Percentiles rank a stretch among this genome's conserved stretches.
Conservation (phyloP, 2,113 vertebrate species). For the Salminus brasiliensis region DNA sequence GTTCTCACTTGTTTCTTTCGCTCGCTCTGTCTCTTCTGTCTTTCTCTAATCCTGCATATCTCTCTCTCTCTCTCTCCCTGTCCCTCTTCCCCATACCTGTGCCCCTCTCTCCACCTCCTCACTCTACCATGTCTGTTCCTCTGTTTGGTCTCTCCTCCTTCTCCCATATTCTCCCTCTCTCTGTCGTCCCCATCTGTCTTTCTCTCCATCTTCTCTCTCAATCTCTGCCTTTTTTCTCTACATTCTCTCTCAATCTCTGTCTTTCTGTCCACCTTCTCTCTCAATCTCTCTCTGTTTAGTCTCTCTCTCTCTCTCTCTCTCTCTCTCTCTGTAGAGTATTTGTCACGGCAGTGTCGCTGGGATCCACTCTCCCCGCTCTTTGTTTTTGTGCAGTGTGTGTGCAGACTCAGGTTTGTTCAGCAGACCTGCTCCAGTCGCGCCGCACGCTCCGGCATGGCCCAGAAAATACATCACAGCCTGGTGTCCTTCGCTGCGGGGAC, state of each 20-base stretch:
- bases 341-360: conserved; percentile 43
- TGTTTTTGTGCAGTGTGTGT: conserved; percentile 36
- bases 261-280: too few species aligned
- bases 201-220: too few species aligned
- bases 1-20: too few species aligned
- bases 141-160: too few species aligned
- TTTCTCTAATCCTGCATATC: too few species aligned
- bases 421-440: conserved; percentile 13
- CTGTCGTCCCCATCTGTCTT: too few species aligned
- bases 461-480: conserved; percentile 41
- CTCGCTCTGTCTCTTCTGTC: too few species aligned
- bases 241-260: conserved; percentile 7
- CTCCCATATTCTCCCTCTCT: too few species aligned
- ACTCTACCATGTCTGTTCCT: too few species aligned
- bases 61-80: too few species aligned
- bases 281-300: neutral
- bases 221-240: neutral
- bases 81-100: too few species aligned
- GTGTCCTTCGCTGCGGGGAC: conserved; percentile 45
- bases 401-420: conserved; percentile 34
- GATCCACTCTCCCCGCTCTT: conserved; percentile 58
- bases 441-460: conserved; percentile 23
- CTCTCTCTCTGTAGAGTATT: conserved; percentile 28
- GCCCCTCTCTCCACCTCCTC: too few species aligned
- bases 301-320: conserved; percentile 10